A percentile compares a stretch with the other conserved stretches of the same genome.
Evolutionary conservation across 2,113 vertebrate genomes (phyloP).

Genomic region (Lycocorax pyrrhopterus): DNA sequence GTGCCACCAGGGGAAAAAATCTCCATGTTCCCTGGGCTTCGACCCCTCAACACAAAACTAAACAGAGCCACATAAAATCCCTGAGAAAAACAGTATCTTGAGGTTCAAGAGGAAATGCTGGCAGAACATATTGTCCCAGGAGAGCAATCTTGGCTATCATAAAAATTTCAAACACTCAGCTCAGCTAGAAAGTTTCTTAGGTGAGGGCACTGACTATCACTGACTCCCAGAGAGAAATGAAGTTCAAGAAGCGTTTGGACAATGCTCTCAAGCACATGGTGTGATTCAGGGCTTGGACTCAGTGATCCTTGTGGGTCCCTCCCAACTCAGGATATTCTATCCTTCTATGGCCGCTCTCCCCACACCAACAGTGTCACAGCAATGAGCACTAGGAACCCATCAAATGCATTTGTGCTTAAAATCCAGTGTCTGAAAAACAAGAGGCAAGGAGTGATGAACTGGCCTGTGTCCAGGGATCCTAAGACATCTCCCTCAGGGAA

Average conservation of each 20-base stretch:
- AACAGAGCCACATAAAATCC: neutral
- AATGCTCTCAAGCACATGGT: neutral
- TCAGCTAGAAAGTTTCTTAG: neutral
- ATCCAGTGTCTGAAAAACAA: neutral
- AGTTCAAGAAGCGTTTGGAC: neutral
- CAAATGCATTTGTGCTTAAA: neutral
- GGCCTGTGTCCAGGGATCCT: neutral
- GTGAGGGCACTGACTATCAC: neutral
- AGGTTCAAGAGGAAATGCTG: neutral
- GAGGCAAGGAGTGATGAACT: neutral
- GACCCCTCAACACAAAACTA: neutral
- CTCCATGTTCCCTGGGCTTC: neutral
- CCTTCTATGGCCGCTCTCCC: neutral
- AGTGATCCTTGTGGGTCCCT: neutral
- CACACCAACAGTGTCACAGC: neutral
- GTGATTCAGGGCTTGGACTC: neutral
- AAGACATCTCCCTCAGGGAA: neutral
- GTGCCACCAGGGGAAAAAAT: neutral
- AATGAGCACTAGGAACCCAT: neutral
- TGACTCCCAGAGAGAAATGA: neutral
- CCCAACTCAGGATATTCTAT: neutral
- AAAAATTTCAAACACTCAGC: neutral
- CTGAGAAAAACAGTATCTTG: neutral
- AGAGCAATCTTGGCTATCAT: neutral
- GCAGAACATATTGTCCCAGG: neutral